Evolutionary conservation across 2,113 vertebrate species (phyloP).

Genomic region (Xiphophorus hellerii): DNA sequence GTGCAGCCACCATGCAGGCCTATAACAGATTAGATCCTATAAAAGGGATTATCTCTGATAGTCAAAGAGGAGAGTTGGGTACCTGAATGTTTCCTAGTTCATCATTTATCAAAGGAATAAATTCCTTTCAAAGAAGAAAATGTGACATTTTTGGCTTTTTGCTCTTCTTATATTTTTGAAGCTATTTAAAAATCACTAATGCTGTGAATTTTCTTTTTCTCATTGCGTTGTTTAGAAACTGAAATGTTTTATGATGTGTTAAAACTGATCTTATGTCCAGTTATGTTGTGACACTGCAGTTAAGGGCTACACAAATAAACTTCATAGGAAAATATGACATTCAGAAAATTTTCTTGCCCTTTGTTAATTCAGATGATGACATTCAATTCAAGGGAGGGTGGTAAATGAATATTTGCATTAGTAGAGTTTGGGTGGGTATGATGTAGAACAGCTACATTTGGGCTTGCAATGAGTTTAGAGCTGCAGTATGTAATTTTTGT

Average conservation of each 20-base stretch:
- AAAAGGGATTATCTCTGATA: neutral
- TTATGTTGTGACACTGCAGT: neutral
- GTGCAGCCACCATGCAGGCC: conserved; percentile 26
- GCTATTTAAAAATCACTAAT: conserved; percentile 17
- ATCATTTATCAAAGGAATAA: conserved; percentile 20
- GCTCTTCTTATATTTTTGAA: conserved; percentile 3
- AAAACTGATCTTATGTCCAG: neutral
- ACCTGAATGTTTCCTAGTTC: conserved; percentile 65
- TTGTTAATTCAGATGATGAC: neutral
- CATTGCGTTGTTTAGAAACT: conserved; percentile 27
- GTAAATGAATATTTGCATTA: neutral
- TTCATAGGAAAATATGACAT: neutral
- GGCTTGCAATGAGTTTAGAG: neutral
- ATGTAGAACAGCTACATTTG: neutral
- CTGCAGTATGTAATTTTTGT: neutral
- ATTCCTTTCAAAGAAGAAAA: conserved; percentile 19
- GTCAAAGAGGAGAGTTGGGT: conserved; percentile 27
- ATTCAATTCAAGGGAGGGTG: neutral
- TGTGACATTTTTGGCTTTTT: conserved; percentile 19
- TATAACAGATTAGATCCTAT: neutral
- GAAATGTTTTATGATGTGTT: neutral
- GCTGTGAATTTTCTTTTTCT: conserved; percentile 32
- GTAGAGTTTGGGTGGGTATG: neutral
- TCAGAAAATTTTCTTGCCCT: neutral
- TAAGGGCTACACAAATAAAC: conserved; percentile 2